These are phyloP conservation scores for Vipera latastei DNA, from an alignment of 2,797 vertebrate species.

Conservation along the genomic window DNA sequence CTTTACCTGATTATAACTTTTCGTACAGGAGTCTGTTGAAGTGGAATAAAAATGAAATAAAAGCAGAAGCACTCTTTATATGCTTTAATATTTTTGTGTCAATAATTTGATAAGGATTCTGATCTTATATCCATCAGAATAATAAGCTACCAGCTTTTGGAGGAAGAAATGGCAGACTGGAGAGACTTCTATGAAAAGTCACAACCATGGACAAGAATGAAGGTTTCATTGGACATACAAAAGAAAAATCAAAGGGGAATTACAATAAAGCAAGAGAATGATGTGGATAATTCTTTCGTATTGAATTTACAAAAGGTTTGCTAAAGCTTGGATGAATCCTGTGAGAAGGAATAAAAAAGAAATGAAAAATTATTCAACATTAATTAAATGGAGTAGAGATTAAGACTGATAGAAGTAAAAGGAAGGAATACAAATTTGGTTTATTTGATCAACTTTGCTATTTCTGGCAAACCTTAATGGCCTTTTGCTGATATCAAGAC, in stretches of 20 bases:
- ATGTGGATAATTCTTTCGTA: background rate
- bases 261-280: background rate
- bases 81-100: background rate
- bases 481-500: background rate
- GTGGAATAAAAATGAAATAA: background rate
- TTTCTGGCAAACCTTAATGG: background rate
- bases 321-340: background rate
- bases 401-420: background rate
- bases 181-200: background rate
- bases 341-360: background rate
- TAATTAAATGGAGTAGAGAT: background rate
- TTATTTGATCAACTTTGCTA: background rate
- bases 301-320: background rate
- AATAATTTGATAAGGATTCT: conserved; percentile 14
- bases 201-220: background rate
- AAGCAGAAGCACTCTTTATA: background rate
- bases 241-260: background rate
- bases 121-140: conserved; percentile 15
- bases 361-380: background rate
- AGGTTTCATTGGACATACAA: background rate
- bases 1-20: background rate
- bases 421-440: background rate
- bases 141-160: background rate
- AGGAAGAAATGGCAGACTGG: background rate
- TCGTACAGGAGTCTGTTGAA: background rate